Evolutionary conservation across 2,113 vertebrate genomes (phyloP).

Genomic region (Myrmophylax atrothorax): DNA sequence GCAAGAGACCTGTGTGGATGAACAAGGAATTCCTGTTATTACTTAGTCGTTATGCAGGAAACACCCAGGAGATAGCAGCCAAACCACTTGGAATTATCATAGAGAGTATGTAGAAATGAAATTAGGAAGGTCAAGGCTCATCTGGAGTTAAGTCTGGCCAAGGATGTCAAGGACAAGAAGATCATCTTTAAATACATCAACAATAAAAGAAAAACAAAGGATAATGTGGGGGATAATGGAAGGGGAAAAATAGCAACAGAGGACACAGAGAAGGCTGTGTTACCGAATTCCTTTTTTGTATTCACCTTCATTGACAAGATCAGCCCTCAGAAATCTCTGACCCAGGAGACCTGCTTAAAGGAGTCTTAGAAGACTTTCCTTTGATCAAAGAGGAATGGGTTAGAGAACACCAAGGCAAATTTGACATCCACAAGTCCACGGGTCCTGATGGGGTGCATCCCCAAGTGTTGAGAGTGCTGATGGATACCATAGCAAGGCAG

Average conservation of each 20-base stretch:
- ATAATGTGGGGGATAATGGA: not conserved
- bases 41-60: not conserved
- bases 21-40: not conserved
- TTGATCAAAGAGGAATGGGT: too few species aligned
- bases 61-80: not conserved
- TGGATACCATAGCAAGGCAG: not conserved
- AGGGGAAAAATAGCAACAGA: too few species aligned
- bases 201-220: not conserved
- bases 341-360: not conserved
- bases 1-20: not conserved
- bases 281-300: not conserved
- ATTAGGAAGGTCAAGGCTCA: not conserved
- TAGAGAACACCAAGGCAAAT: not conserved
- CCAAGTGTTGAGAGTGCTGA: not conserved
- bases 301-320: not conserved
- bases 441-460: not conserved
- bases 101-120: not conserved
- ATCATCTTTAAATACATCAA: not conserved
- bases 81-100: not conserved
- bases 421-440: not conserved
- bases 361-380: not conserved
- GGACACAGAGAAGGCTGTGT: not conserved
- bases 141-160: not conserved
- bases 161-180: not conserved
- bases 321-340: not conserved